phyloP scores from a whole-genome alignment of 2,888 invertebrate species.

The Drosophila villosipedis region DNA sequence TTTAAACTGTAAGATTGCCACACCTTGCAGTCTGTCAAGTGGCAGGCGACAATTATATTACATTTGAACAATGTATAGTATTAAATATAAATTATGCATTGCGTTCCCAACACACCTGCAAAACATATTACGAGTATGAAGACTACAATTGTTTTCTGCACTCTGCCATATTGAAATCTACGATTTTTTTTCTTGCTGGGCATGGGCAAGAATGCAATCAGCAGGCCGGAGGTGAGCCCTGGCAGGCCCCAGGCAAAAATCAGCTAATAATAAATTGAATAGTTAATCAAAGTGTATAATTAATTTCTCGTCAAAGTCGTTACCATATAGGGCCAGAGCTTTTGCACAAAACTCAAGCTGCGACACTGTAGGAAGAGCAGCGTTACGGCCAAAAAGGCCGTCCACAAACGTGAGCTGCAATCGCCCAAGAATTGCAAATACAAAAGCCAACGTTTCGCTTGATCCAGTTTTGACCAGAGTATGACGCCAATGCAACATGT shows the following conservation, averaged over 20 bases:
- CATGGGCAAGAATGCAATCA: slow-evolving; percentile 87
- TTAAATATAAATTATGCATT: neutral
- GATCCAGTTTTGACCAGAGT: slow-evolving; percentile 89
- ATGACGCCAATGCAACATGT: slow-evolving; percentile 91
- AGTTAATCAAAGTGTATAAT: neutral
- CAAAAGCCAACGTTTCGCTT: slow-evolving; percentile 87
- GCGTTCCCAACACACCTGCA: slow-evolving; percentile 86
- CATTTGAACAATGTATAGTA: slow-evolving; percentile 46
- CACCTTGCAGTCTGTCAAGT: slow-evolving; percentile 13
- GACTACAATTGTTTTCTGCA: slow-evolving; percentile 91
- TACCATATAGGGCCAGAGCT: slow-evolving; percentile 90
- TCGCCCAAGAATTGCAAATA: slow-evolving; percentile 92
- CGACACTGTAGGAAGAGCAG: slow-evolving; percentile 93
- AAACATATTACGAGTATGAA: slow-evolving; percentile 92
- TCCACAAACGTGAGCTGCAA: slow-evolving; percentile 94
- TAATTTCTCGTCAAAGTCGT: neutral
- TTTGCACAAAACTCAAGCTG: slow-evolving; percentile 92
- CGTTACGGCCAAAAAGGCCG: slow-evolving; percentile 92
- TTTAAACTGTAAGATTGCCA: slow-evolving; percentile 46
- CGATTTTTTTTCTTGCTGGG: slow-evolving; percentile 89
- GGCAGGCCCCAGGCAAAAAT: slow-evolving; percentile 89
- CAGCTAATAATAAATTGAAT: slow-evolving; percentile 85
- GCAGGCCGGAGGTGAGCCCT: slow-evolving; percentile 88
- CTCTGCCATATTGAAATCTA: slow-evolving; percentile 91
- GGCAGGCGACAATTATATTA: slow-evolving; percentile 50